Conservation (phyloP, 2,113 vertebrate species). For the Vimba vimba region DNA sequence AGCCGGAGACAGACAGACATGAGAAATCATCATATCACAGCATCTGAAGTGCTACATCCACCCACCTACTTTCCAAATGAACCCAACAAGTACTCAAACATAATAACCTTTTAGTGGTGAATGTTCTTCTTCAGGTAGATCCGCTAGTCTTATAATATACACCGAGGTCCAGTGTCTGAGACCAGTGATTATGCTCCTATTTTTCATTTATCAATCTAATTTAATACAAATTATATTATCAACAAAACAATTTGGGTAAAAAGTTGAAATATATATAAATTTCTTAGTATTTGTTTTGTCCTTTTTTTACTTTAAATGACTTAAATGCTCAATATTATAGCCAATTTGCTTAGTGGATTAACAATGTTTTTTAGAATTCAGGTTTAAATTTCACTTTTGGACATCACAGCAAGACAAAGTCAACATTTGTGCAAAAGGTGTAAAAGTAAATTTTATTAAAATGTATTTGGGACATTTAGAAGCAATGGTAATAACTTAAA, state of each 20-base stretch:
- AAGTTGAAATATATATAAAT: background rate
- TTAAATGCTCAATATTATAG: background rate
- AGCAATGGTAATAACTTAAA: background rate
- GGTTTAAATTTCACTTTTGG: no score
- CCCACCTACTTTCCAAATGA: constrained; percentile 46
- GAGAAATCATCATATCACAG: constrained; percentile 52
- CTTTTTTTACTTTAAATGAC: background rate
- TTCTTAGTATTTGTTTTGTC: background rate
- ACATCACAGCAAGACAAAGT: background rate
- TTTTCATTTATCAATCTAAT: background rate
- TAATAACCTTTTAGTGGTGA: constrained; percentile 43
- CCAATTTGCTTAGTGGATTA: no score
- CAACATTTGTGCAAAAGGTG: background rate
- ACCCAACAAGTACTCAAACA: constrained; percentile 46
- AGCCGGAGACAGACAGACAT: constrained; percentile 41
- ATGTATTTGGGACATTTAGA: background rate
- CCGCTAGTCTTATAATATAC: constrained; percentile 14
- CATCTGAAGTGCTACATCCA: constrained; percentile 54
- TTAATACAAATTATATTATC: background rate
- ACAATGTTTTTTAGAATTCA: no score
- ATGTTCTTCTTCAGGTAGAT: constrained; percentile 27
- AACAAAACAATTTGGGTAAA: background rate
- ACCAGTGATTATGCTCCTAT: background rate
- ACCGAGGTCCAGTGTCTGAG: background rate
- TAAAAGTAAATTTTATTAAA: background rate